Conservation (phyloP, 2,888 invertebrate species). For the Acronicta aceris region DNA sequence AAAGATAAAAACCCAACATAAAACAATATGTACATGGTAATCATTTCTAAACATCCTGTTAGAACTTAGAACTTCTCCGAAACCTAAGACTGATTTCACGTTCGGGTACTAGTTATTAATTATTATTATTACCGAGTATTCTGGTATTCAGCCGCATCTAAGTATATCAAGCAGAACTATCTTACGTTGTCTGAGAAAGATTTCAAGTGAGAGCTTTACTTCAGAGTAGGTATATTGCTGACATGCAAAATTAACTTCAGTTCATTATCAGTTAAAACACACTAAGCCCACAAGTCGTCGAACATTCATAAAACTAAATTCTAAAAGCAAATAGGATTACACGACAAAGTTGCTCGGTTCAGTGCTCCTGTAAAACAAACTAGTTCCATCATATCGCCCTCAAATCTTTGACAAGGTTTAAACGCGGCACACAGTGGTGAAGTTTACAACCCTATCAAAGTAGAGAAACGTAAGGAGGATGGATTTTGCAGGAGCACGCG, state of each 20-base stretch:
- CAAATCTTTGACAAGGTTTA: slow-evolving; percentile 30
- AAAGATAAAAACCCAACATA: too few species aligned
- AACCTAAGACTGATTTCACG: too few species aligned
- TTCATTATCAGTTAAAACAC: background rate
- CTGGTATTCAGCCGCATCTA: background rate
- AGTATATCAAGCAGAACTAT: background rate
- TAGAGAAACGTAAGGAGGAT: slow-evolving; percentile 17
- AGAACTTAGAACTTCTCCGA: too few species aligned
- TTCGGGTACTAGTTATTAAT: too few species aligned
- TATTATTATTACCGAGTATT: too few species aligned
- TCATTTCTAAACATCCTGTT: too few species aligned
- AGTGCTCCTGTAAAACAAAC: slow-evolving; percentile 30
- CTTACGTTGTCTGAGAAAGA: background rate
- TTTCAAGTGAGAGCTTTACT: background rate
- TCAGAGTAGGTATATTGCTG: background rate
- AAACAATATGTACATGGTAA: too few species aligned
- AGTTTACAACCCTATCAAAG: slow-evolving; percentile 33
- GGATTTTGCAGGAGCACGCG: slow-evolving; percentile 25
- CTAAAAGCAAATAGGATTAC: slow-evolving; percentile 25
- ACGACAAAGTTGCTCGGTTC: slow-evolving; percentile 15
- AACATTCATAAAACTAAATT: slow-evolving; percentile 19
- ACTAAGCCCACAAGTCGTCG: background rate
- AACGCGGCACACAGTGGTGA: slow-evolving; percentile 9
- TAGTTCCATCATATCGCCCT: slow-evolving; percentile 36
- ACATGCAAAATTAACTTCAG: background rate